Evolutionary conservation across 2,888 invertebrate species (phyloP), one percentile per base, ranked within the genome.

Genomic region (Melipona bicolor): DNA sequence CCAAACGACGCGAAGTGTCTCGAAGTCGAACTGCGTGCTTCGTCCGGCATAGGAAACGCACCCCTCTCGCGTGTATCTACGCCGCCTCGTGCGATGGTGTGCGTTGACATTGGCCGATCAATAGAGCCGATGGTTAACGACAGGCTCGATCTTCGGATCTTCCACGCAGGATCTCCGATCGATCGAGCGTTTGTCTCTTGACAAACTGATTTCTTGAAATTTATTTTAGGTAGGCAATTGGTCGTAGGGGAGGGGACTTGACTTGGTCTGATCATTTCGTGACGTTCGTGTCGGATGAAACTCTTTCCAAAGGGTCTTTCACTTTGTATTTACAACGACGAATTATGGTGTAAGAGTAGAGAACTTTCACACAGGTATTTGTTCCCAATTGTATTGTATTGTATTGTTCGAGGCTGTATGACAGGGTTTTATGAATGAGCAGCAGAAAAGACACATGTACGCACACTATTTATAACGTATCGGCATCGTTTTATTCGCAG

Each of bases 101-200:
- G 86, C 83, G 82, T 86, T 87, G 81, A 85, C 87, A 90, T 89
- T 77, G 84, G 70, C 91, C 91, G 92, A 93, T 93, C 93, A 93
- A 93, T 93, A 93, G 90, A 91, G 90, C 89, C 81, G 88, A 92
- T 92, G 90, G 86, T 73, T 87, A 85, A 80, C 88, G 90, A 81
- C 71, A 27, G n/a, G 17, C 77, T 67, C 59, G 82, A 84, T 83
- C 27, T 27, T 27, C 68, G 32, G 59, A 74, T 68, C 27, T 27
- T 21, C 15, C 61, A 19, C 56, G n/a, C 11, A 19, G 21, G 36
- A 70, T 56, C 49, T 24, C 59, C 32, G 56, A 70, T 80, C 65
- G 43, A 71, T 68, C 15, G 17, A 32, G 21, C 24, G 19, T 13
- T 50, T 27, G 11, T 54, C 15, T 32, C 19, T 17, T 15, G 54